Evolutionary conservation across 1,140 invertebrate genomes (phyloP).

Genomic region (Cydia amplana): DNA sequence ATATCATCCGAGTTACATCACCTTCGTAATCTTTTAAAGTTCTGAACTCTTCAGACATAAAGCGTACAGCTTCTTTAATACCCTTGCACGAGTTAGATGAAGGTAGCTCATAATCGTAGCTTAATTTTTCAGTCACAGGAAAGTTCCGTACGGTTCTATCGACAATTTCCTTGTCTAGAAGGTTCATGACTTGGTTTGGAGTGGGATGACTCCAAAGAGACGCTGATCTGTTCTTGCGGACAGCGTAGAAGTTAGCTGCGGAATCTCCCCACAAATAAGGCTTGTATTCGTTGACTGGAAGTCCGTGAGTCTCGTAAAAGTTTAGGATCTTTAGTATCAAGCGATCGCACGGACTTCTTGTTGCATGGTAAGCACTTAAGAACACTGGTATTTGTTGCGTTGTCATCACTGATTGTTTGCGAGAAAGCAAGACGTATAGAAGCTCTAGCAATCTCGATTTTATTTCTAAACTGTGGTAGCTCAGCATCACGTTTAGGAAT

Average conservation of each 20-base stretch:
- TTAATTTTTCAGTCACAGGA: conserved; percentile 74
- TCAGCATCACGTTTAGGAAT: conserved; percentile 84
- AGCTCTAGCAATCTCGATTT: conserved; percentile 82
- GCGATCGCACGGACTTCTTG: conserved; percentile 82
- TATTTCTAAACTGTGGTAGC: conserved; percentile 73
- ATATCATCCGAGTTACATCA: conserved; percentile 47
- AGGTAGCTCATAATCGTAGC: conserved; percentile 60
- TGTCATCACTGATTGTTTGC: conserved; percentile 82
- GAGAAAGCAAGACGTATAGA: conserved; percentile 80
- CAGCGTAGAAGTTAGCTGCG: conserved; percentile 87
- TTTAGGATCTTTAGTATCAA: conserved; percentile 82
- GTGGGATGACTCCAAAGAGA: conserved; percentile 85
- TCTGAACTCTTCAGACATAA: conserved; percentile 43
- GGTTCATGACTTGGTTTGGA: conserved; percentile 85
- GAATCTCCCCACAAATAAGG: conserved; percentile 90
- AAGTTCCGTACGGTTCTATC: conserved; percentile 85
- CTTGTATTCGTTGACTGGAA: conserved; percentile 84
- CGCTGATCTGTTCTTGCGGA: conserved; percentile 80
- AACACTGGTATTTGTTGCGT: conserved; percentile 84
- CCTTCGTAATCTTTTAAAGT: conserved; percentile 51
- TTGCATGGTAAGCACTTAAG: conserved; percentile 86
- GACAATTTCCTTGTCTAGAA: conserved; percentile 83
- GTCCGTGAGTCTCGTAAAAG: conserved; percentile 82
- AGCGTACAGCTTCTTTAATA: conserved; percentile 47
- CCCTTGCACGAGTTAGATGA: conserved; percentile 1